Evolutionary conservation across 2,797 vertebrate species (phyloP), one percentile per base, ranked within the genome.

Genomic region (Kryptolebias ocellatus): DNA sequence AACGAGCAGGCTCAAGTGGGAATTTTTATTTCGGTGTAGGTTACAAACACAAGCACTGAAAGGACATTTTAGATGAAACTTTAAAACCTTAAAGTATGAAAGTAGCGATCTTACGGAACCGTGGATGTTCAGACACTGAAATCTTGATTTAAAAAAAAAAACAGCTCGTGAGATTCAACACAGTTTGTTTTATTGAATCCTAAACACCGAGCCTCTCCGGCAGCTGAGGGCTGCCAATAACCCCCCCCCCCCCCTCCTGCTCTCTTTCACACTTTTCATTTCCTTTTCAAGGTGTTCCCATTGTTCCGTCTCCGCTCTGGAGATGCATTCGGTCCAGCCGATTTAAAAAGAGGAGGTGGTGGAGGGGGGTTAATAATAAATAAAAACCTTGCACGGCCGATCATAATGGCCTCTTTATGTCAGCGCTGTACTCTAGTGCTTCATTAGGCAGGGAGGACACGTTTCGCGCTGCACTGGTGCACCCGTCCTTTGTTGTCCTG

Each of bases 361-460:
- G 58, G 67, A 59, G 70, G 16, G 16, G 59, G 66, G 65, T 72
- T 65, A 73, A 78, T 85, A 76, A 81, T 80, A 84, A 87, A 85
- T 86, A 78, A 86, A 24, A 87, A 62, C 64, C 78, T 53, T 65
- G 73, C 65, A 66, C 16, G 65, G 65, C 76, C 31, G 65, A 53
- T 72, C 67, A 86, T 87, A 88, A 90, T 87, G 72, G 81, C 49
- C 64, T 76, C 83, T 90, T 90, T 85, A 82, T 87, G 72, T 0
- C 24, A 81, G 74, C 9, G n/a, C 12, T 18, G 70, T 68, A 57
- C 73, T 85, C 70, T 44, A 56, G 68, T 76, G 78, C 84, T 87
- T 91, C 90, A 91, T 92, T 90, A 91, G 77, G 84, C 80, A 72
- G 79, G 61, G 86, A 72, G 70, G 87, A 87, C 88, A 86, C 66